phyloP scores from a whole-genome alignment of 2,113 vertebrate species.

The Chamaea fasciata region DNA sequence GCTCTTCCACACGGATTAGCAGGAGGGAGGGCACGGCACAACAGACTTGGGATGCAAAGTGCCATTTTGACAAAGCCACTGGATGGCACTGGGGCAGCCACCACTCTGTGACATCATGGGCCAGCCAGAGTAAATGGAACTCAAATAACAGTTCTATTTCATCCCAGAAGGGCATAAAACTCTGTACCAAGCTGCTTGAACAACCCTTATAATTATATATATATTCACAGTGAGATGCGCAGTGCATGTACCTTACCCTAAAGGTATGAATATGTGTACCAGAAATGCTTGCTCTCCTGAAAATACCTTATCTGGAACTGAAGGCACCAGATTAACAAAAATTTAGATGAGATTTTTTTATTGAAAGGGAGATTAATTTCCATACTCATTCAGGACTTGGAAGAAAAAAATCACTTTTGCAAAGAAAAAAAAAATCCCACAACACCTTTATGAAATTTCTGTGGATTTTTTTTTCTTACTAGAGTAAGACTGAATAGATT shows the following conservation, averaged over 20 bases:
- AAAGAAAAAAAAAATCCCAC: neutral
- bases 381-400: neutral
- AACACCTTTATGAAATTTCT: neutral
- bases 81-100: neutral
- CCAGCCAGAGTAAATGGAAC: neutral
- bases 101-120: fast-evolving
- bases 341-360: neutral
- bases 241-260: neutral
- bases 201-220: neutral
- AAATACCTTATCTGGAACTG: neutral
- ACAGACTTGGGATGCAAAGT: neutral
- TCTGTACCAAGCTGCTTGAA: neutral
- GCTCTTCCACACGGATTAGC: neutral
- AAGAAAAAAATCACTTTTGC: neutral
- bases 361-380: neutral
- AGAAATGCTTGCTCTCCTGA: neutral
- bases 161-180: neutral
- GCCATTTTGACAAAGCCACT: neutral
- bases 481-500: neutral
- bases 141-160: neutral
- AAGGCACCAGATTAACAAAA: neutral
- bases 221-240: neutral
- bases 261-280: neutral
- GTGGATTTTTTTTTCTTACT: neutral
- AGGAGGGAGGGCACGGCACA: neutral